Evolutionary conservation across 2,888 invertebrate species (phyloP).

Genomic region (Agrotis puta): DNA sequence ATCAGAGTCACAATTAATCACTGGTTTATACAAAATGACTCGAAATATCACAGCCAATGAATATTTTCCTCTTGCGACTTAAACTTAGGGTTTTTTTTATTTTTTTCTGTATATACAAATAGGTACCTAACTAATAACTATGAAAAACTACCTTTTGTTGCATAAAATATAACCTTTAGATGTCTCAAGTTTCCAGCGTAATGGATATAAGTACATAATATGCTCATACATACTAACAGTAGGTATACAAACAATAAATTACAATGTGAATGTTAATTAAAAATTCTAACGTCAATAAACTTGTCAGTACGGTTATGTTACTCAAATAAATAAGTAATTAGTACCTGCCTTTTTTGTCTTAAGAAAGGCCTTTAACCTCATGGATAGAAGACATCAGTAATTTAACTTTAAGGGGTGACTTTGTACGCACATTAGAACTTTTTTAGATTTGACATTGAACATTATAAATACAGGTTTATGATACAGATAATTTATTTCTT

Average conservation of each 20-base stretch:
- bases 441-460: background rate
- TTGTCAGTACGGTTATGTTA: background rate
- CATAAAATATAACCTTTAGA: constrained; percentile 9
- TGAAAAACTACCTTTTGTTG: background rate
- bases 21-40: constrained; percentile 23
- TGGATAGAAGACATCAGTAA: background rate
- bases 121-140: background rate
- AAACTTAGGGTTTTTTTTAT: background rate
- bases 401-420: background rate
- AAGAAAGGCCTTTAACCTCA: background rate
- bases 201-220: background rate
- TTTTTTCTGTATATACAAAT: background rate
- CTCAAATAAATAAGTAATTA: constrained; percentile 8
- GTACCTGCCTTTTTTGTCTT: background rate
- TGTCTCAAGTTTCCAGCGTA: background rate
- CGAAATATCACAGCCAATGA: constrained; percentile 5
- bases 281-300: constrained; percentile 3
- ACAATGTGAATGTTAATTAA: background rate
- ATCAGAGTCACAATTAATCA: constrained; percentile 11
- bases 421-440: background rate
- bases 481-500: too few relatives aligned
- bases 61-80: constrained; percentile 2
- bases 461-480: too few relatives aligned
- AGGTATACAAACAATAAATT: too few relatives aligned
- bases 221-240: too few relatives aligned